A percentile compares a stretch with the other conserved stretches of the same genome.
These are phyloP conservation scores for Apodemia duryi DNA, from an alignment of 2,888 invertebrate species.

Conservation along the genomic window DNA sequence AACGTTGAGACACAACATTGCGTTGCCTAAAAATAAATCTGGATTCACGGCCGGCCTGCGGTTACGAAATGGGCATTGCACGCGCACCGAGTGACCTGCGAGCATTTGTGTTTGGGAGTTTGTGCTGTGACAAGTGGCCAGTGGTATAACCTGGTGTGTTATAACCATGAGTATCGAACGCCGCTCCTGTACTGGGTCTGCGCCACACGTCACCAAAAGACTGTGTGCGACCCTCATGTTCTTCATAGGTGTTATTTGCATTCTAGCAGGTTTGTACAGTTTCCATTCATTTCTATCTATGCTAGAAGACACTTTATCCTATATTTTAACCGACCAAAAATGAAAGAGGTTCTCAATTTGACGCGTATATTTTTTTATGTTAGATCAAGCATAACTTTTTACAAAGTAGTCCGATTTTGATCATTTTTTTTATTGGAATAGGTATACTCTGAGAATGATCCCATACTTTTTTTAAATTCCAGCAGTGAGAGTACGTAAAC, in stretches of 20 bases:
- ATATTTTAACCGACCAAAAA: too few species aligned
- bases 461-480: too few species aligned
- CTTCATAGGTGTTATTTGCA: constrained; percentile 5
- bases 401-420: too few species aligned
- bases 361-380: too few species aligned
- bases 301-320: too few species aligned
- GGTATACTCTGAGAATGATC: too few species aligned
- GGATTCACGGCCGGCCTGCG: constrained; percentile 48
- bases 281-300: background rate
- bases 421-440: too few species aligned
- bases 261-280: background rate
- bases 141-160: constrained; percentile 16
- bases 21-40: constrained; percentile 54
- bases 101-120: constrained; percentile 21
- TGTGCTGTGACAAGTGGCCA: constrained; percentile 18
- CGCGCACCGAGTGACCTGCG: constrained; percentile 22
- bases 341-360: too few species aligned
- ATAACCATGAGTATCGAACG: constrained; percentile 46
- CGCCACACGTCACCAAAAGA: constrained; percentile 56
- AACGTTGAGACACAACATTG: constrained; percentile 56
- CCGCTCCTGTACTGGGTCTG: constrained; percentile 44
- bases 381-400: too few species aligned
- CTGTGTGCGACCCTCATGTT: constrained; percentile 23
- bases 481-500: too few species aligned
- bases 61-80: constrained; percentile 33